Percentiles rank a stretch among this genome's conserved stretches.
Evolutionary conservation across 1,140 invertebrate species (phyloP).

Genomic region (Zophobas morio): DNA sequence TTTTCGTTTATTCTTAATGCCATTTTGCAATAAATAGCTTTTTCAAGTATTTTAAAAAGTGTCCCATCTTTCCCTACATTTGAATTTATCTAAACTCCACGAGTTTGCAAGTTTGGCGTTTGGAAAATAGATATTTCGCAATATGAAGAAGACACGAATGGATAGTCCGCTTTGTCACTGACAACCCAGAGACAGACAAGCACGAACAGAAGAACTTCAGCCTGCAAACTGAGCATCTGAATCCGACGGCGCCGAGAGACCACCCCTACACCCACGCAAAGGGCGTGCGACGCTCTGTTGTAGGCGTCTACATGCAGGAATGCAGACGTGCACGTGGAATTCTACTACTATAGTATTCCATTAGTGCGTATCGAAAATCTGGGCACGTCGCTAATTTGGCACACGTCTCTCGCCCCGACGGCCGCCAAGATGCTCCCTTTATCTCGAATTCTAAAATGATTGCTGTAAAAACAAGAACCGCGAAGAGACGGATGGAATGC

Average conservation of each 20-base stretch:
- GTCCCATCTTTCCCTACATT: background rate
- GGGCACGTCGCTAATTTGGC: slow-evolving; percentile 13
- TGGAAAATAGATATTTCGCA: slow-evolving; percentile 17
- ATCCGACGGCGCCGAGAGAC: slow-evolving; percentile 38
- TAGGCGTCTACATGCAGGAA: slow-evolving; percentile 42
- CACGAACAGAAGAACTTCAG: slow-evolving; percentile 46
- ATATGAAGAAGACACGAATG: slow-evolving; percentile 27
- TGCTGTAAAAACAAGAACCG: slow-evolving; percentile 8
- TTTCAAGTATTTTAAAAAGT: no score
- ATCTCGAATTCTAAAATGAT: slow-evolving; percentile 1
- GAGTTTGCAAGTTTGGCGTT: slow-evolving; percentile 20
- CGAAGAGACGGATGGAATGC: slow-evolving; percentile 21
- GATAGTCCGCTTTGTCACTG: slow-evolving; percentile 32
- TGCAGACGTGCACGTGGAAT: slow-evolving; percentile 47
- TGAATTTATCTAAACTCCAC: slow-evolving; percentile 21
- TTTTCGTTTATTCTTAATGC: no score
- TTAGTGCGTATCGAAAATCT: slow-evolving; percentile 37
- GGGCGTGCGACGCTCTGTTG: slow-evolving; percentile 51
- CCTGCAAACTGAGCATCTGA: slow-evolving; percentile 35
- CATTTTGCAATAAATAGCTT: no score
- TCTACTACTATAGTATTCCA: slow-evolving; percentile 44
- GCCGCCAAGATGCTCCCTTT: no score
- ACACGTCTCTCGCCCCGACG: background rate
- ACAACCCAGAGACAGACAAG: slow-evolving; percentile 39
- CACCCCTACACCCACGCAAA: slow-evolving; percentile 55